Evolutionary conservation across 1,140 invertebrate species (phyloP).

Genomic region (Trichoplusia ni): DNA sequence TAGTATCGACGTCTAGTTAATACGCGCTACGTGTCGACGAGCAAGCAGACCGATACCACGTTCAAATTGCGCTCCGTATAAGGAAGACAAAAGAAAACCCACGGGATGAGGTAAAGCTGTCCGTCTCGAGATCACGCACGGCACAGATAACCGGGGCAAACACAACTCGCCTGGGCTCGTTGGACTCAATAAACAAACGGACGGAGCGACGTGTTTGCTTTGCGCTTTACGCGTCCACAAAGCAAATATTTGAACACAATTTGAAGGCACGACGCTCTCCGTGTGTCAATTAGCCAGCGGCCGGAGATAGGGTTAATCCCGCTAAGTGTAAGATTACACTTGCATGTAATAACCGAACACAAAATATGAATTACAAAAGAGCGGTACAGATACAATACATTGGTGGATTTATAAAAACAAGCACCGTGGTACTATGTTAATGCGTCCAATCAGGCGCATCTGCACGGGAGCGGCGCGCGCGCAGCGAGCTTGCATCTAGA

Average conservation of each 20-base stretch:
- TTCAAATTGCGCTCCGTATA: conserved; percentile 50
- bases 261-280: conserved; percentile 65
- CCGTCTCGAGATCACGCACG: conserved; percentile 46
- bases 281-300: conserved; percentile 49
- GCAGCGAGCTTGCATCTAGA: conserved; percentile 46
- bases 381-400: conserved; percentile 23
- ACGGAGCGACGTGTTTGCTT: conserved; percentile 50
- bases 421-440: conserved; percentile 42
- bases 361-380: conserved; percentile 44
- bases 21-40: conserved; percentile 48
- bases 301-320: conserved; percentile 28
- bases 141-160: conserved; percentile 48
- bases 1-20: conserved; percentile 23
- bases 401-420: conserved; percentile 37
- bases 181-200: conserved; percentile 57
- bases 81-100: conserved; percentile 39
- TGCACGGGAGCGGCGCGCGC: conserved; percentile 35
- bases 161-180: conserved; percentile 48
- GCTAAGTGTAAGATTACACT: conserved; percentile 32
- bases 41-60: conserved; percentile 35
- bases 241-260: conserved; percentile 71
- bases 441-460: conserved; percentile 46
- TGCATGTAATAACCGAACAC: not conserved
- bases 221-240: conserved; percentile 50
- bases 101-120: conserved; percentile 33